Evolutionary conservation across 2,797 vertebrate genomes (phyloP), one percentile per base, ranked within the genome.

Genomic region (Rhinogobio ventralis): DNA sequence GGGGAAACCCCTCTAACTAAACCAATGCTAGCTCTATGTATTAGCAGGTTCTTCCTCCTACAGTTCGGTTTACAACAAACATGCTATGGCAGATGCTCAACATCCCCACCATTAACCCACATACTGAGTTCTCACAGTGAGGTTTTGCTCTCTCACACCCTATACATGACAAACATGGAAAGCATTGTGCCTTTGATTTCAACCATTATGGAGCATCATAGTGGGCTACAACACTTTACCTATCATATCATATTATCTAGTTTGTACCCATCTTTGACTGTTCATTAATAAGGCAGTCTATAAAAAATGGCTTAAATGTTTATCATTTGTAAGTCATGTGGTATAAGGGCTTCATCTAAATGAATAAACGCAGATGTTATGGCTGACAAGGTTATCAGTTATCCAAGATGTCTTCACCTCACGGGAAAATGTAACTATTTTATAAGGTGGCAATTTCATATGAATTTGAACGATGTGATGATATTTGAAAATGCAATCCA

Each of bases 61-160:
- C 51, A 68, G 4, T 80, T 67, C 45, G 53, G 51, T 73, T 42
- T 72, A 23, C 30, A 25, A 74, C 68, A 82, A 9, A 39, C 42
- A 53, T 51, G 42, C 57, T 4, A 28, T 25, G 13, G 49, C 33
- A 74, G 28, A 66, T 15, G 25, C 57, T 73, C 13, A 42, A 6
- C 66, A 20, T 42, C 49, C 5, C 42, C 60, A 55, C 66, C 23
- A 60, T 51, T 46, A 82, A 73, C 69, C 81, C 57, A 82, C 81
- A 64, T 19, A 36, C 15, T 46, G 42, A 49, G 30, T 15, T 83
- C 23, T 62, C 8, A 72, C 11, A 10, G 19, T 33, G 55, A 82
- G 68, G 80, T 45, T 73, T 71, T 62, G 5, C 68, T 73, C 20
- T 82, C 80, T 66, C 71, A 83, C 60, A 49, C 81, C 42, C 1